Conservation (phyloP, 2,797 vertebrate genomes). For the Bovichtus variegatus region DNA sequence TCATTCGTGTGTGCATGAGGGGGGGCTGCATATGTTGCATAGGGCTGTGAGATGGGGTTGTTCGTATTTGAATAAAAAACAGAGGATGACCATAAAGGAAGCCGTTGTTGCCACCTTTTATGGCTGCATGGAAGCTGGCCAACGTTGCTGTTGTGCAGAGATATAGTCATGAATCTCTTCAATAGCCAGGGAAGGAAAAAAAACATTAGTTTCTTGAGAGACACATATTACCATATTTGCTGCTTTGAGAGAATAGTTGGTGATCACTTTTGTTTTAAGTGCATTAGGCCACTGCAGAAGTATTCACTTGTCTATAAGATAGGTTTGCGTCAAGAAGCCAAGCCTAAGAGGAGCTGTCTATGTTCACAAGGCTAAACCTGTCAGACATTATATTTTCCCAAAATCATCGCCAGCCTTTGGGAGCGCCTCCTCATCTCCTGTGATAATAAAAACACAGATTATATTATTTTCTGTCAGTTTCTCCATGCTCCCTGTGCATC, state of each 20-base stretch:
- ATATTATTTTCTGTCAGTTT: conserved; percentile 74
- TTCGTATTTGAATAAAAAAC: conserved; percentile 56
- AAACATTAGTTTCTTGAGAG: conserved; percentile 57
- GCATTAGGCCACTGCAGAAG: conserved; percentile 52
- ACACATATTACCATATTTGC: conserved; percentile 75
- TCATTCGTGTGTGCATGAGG: conserved; percentile 13
- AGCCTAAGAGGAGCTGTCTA: conserved; percentile 46
- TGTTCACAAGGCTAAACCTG: conserved; percentile 57
- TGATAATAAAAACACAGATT: conserved; percentile 73
- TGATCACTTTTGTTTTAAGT: conserved; percentile 61
- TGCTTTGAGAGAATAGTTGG: conserved; percentile 62
- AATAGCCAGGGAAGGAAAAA: conserved; percentile 62
- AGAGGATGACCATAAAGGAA: conserved; percentile 50
- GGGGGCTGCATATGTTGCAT: conserved; percentile 11
- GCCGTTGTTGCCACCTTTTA: conserved; percentile 58
- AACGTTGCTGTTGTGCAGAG: conserved; percentile 58
- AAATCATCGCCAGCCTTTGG: conserved; percentile 43
- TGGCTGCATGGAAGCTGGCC: conserved; percentile 49
- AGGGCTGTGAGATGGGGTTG: conserved; percentile 12
- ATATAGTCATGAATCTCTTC: conserved; percentile 68
- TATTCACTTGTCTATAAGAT: conserved; percentile 66
- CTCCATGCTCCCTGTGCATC: conserved; percentile 54
- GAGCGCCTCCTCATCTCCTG: conserved; percentile 46
- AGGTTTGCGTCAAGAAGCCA: conserved; percentile 41
- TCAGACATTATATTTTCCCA: conserved; percentile 54